Evolutionary conservation across 2,888 invertebrate genomes (phyloP).

Genomic region (Torymus aiolomorphi): DNA sequence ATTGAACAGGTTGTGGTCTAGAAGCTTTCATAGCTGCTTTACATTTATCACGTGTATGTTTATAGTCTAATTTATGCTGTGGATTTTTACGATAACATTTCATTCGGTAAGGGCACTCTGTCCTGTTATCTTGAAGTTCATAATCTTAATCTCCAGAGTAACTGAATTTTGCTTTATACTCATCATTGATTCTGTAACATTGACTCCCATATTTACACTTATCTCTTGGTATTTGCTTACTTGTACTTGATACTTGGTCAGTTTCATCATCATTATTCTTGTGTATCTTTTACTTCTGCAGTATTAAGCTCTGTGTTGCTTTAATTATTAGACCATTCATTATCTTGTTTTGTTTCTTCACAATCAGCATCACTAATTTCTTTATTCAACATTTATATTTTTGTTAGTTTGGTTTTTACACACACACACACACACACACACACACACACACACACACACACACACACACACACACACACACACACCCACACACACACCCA

Average conservation of each 20-base stretch:
- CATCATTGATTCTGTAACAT: constrained; percentile 79
- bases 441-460: no score
- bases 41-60: constrained; percentile 65
- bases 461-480: no score
- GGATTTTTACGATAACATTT: constrained; percentile 79
- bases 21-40: constrained; percentile 2
- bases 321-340: not conserved
- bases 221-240: constrained; percentile 71
- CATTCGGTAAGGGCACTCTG: constrained; percentile 79
- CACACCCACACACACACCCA: no score
- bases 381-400: no score
- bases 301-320: not conserved
- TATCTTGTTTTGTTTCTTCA: not conserved
- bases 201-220: constrained; percentile 81
- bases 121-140: constrained; percentile 74
- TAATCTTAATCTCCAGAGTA: constrained; percentile 83
- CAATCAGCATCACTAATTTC: no score
- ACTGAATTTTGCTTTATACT: constrained; percentile 79
- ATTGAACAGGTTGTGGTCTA: not conserved
- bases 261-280: not conserved
- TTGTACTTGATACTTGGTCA: constrained; percentile 42
- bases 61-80: constrained; percentile 78
- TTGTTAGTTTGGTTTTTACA: no score
- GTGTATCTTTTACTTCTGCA: not conserved
- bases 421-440: no score